Evolutionary conservation across 37 sponge, comb jelly and placozoan species (phyloP).

Genomic region (Chondrosia reniformis): DNA sequence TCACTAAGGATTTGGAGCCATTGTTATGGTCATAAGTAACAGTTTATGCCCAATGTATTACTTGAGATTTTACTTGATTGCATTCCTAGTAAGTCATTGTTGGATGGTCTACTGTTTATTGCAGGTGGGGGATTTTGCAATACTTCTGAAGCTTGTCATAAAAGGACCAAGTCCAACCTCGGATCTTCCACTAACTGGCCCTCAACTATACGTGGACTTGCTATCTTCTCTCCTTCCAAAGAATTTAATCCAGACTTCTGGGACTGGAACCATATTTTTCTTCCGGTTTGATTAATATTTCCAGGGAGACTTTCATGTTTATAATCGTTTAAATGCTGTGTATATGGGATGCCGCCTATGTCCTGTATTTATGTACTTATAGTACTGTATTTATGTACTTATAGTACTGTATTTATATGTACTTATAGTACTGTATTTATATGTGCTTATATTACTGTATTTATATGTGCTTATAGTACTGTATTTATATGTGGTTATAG

Average conservation of each 20-base stretch:
- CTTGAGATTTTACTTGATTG: no score
- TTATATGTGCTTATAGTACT: background rate
- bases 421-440: background rate
- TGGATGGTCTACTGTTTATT: background rate
- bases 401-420: background rate
- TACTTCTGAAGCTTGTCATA: background rate
- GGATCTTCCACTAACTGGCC: slow-evolving; percentile 4
- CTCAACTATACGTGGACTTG: no score
- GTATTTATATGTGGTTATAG: background rate
- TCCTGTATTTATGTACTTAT: background rate
- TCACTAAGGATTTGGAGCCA: no score
- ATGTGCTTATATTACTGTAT: background rate
- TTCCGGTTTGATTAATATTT: background rate
- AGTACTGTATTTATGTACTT: background rate
- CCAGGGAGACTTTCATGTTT: background rate
- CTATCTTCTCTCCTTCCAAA: background rate
- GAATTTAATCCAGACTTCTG: slow-evolving; percentile 5
- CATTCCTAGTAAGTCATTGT: no score
- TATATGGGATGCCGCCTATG: no score
- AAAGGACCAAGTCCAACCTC: background rate
- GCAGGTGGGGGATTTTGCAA: slow-evolving; percentile 15
- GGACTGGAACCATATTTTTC: background rate
- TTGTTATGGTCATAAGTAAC: no score
- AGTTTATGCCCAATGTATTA: no score
- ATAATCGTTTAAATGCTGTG: background rate